Percentiles rank a stretch among this genome's conserved stretches.
Conservation (phyloP, 2,888 invertebrate genomes). For the Agrenia bidenticulata region DNA sequence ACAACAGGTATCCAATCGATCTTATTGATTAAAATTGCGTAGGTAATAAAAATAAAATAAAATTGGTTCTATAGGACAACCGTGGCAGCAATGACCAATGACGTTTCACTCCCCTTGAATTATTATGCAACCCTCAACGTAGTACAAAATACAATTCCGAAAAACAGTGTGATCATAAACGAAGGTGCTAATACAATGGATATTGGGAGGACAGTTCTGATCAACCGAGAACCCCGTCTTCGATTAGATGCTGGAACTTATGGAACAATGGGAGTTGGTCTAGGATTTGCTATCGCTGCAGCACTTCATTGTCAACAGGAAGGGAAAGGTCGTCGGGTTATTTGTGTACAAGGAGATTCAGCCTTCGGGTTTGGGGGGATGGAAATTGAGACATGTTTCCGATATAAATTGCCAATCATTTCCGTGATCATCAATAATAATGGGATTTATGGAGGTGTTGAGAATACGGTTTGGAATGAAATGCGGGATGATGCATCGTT, state of each 20-base stretch:
- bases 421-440: slow-evolving; percentile 92
- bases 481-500: slow-evolving; percentile 64
- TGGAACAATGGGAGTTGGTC: slow-evolving; percentile 65
- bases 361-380: slow-evolving; percentile 98
- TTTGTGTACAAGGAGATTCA: slow-evolving; percentile 95
- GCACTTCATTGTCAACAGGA: slow-evolving; percentile 83
- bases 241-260: slow-evolving; percentile 81
- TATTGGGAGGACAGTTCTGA: slow-evolving; percentile 84
- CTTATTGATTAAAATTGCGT: not conserved
- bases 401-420: slow-evolving; percentile 87
- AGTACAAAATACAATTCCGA: slow-evolving; percentile 72
- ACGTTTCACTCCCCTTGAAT: slow-evolving; percentile 77
- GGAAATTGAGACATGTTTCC: slow-evolving; percentile 95
- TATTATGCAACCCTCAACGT: slow-evolving; percentile 90
- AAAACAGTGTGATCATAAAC: slow-evolving; percentile 86
- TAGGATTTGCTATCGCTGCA: slow-evolving; percentile 88
- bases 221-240: slow-evolving; percentile 79
- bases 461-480: slow-evolving; percentile 70
- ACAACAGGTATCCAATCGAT: slow-evolving; percentile 66
- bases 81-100: slow-evolving; percentile 66
- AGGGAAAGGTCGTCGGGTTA: slow-evolving; percentile 76
- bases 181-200: slow-evolving; percentile 99
- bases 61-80: slow-evolving; percentile 25
- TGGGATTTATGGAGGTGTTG: slow-evolving; percentile 88
- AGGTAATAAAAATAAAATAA: not conserved